Base-by-base conservation (phyloP, 2,888 invertebrate species). In the Pycnomerus fuliginosus region DNA sequence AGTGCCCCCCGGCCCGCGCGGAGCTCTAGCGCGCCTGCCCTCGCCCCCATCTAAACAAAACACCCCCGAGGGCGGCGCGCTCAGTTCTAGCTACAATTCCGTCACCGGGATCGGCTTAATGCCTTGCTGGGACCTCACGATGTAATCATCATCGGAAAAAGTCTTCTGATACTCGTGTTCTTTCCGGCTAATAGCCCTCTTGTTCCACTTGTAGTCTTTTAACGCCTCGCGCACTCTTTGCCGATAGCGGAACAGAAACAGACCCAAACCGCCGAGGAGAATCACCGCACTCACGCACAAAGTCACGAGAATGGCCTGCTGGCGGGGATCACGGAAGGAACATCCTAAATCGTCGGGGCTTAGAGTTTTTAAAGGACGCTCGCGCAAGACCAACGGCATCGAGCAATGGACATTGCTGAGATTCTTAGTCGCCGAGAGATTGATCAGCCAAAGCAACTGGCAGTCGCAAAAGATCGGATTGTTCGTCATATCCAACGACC, bases 1-100 rank as follows among this genome's bases (percentile, higher is more conserved):
- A 64, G 80, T 82, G 73, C 80, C 80, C 64, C 79, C 80, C 33
- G 72, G 72, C 43, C 70, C 70, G 43, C 69, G 59, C 11, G 69
- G 66, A 71, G 73, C 73, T 45, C 78, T 74, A 52, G 71, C 70
- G 63, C 72, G 72, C 70, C 73, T 64, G 60, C 71, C 71, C 61
- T 70, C 70, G 52, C 56, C 62, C 1, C 70, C 71, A 57, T 71
- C 73, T 78, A 86, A 77, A 81, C 83, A 86, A 78, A 78, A 86
- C 74, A 80, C 85, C 83, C 78, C 84, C 78, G 72, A 64, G 62
- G 81, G 85, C 78, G 89, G 88, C 83, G 90, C 89, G 87, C 89
- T 88, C 76, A 89, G 87, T 81, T 90, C 90, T 90, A 90, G 90
- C 90, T 90, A 91, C 87, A 91, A 90, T 72, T 90, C 91, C 78